A percentile compares a stretch with the other conserved stretches of the same genome.
phyloP scores from a whole-genome alignment of 2,797 vertebrate species.

The Acipenser oxyrinchus region DNA sequence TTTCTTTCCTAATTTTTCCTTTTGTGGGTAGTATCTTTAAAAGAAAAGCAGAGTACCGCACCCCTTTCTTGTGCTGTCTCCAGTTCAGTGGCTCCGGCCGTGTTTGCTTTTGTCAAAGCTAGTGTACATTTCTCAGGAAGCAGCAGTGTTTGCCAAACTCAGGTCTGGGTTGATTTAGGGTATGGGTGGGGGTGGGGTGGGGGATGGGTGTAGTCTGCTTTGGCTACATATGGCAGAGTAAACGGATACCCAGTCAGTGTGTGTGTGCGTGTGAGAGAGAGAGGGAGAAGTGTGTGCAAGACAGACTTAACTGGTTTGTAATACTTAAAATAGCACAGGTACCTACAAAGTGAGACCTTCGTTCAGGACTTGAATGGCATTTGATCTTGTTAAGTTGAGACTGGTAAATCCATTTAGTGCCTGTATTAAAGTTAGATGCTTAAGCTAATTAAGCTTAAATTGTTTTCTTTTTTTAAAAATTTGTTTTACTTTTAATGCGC shows the following conservation, averaged over 20 bases:
- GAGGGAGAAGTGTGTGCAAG: neutral
- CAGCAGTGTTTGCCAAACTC: slow-evolving; percentile 27
- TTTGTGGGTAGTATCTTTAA: too few species aligned
- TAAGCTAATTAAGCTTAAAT: too few species aligned
- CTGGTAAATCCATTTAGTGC: too few species aligned
- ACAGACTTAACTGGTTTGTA: too few species aligned
- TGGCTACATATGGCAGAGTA: slow-evolving; percentile 7
- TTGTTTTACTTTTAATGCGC: slow-evolving; percentile 8
- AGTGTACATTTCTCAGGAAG: slow-evolving; percentile 33
- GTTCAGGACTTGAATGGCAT: too few species aligned
- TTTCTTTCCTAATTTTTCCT: neutral
- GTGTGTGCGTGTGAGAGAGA: neutral
- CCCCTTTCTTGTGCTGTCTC: neutral
- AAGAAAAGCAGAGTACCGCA: too few species aligned
- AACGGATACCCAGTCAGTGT: neutral
- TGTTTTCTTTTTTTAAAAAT: neutral
- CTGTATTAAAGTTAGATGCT: too few species aligned
- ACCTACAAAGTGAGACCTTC: too few species aligned
- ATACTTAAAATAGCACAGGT: too few species aligned
- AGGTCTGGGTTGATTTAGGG: neutral
- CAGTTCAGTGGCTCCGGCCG: neutral
- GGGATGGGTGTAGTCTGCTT: neutral
- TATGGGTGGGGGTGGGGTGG: slow-evolving; percentile 5
- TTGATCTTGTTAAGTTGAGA: too few species aligned
- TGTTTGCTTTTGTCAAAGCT: neutral